Evolutionary conservation across 2,797 vertebrate species (phyloP), one percentile per base, ranked within the genome.

Genomic region (Hypotaenidia philippensis): DNA sequence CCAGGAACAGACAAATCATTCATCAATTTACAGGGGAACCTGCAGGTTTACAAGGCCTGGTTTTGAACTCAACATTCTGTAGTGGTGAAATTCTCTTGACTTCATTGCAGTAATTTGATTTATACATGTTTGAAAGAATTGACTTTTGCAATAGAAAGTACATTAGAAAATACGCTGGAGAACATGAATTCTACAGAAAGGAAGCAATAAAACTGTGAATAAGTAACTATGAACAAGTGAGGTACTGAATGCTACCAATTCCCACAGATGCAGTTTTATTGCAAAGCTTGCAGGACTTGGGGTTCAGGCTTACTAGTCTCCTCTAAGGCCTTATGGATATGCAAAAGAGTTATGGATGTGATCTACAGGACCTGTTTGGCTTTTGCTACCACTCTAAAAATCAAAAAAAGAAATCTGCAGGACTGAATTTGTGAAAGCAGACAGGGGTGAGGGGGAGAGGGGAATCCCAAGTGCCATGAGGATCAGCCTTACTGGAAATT

Each of bases 71-170:
- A 74, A 38, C 11, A 64, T 78, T 89, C 45, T 65, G 17, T 77
- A 89, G 80, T 0, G 1, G 41, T 41, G 40, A 91, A 68, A 81
- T 71, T 89, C 40, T 70, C 31, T 32, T 88, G 80, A 81, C 29
- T 71, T 85, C 47, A 53, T 50, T 57, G 53, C 23, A 78, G 57
- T 91, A 68, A 94, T 70, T 61, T 90, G 72, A 94, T 91, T 88
- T 83, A 81, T 13, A 50, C 13, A 14, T 2, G 23, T 81, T 56
- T 86, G 87, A 86, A 71, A 87, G 41, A 91, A 70, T 0, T 60
- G 79, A 74, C 53, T 94, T 93, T 49, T 71, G 47, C 45, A 80
- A 81, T 20, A 79, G 22, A 56, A 87, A 90, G 40, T 57, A 79
- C 17, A 40, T 61, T 34, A 82, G 80, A 82, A 88, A 95, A 68